phyloP scores from a whole-genome alignment of 2,888 invertebrate genomes.

The Acheta domesticus region DNA sequence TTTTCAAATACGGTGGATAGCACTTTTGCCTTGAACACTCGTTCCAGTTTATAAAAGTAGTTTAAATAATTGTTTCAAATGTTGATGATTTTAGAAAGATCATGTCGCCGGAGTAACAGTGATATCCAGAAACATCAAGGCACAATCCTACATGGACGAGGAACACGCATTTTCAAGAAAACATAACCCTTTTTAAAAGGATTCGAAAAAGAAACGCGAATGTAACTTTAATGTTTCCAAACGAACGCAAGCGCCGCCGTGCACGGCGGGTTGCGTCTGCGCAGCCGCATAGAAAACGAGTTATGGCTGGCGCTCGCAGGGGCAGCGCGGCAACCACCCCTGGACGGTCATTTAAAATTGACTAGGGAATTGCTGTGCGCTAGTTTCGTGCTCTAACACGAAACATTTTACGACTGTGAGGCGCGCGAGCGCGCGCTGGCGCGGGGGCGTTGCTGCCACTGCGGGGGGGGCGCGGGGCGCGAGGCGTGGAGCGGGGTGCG shows the following conservation, averaged over 20 bases:
- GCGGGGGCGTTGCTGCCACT: background rate
- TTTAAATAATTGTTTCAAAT: too few relatives aligned
- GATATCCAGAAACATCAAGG: too few relatives aligned
- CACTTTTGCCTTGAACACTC: too few relatives aligned
- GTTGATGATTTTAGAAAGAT: too few relatives aligned
- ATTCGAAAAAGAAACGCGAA: too few relatives aligned
- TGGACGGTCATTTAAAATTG: background rate
- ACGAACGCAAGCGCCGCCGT: background rate
- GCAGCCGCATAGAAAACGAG: background rate
- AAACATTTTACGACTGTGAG: background rate
- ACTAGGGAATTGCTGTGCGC: constrained; percentile 1
- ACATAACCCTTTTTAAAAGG: too few relatives aligned
- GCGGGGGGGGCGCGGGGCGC: background rate
- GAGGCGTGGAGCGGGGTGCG: background rate
- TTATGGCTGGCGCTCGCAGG: background rate
- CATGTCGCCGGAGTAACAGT: accelerated
- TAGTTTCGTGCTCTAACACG: constrained; percentile 18
- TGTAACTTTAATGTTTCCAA: too few relatives aligned
- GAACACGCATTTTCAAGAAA: too few relatives aligned
- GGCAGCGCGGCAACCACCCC: background rate
- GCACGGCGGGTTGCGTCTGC: background rate
- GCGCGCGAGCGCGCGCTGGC: background rate
- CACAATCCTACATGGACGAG: too few relatives aligned
- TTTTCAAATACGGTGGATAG: too few relatives aligned
- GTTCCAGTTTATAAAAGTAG: too few relatives aligned